These are phyloP conservation scores for Synergus umbraculus DNA, from an alignment of 2,888 invertebrate genomes.

Conservation along the genomic window DNA sequence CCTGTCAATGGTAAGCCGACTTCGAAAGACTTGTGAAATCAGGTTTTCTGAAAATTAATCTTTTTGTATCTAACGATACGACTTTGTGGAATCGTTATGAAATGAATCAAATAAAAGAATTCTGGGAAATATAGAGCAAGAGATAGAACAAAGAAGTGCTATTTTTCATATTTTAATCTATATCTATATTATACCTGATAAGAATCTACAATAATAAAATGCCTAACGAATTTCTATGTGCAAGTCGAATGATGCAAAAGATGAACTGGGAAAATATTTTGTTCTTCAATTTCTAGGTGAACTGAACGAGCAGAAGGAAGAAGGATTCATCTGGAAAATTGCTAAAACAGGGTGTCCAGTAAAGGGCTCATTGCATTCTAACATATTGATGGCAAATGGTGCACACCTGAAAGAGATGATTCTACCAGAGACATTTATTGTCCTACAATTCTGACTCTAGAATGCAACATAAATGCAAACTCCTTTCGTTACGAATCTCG, in stretches of 20 bases:
- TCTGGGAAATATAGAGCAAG: not conserved
- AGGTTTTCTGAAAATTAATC: conserved; percentile 41
- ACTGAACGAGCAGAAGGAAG: too few species aligned
- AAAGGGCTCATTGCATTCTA: not conserved
- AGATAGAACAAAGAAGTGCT: not conserved
- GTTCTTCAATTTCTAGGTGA: too few species aligned
- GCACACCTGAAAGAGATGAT: conserved; percentile 14
- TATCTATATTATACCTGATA: too few species aligned
- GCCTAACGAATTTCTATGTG: too few species aligned
- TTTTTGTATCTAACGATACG: conserved; percentile 27
- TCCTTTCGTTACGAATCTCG: conserved; percentile 29
- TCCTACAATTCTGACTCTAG: conserved; percentile 17
- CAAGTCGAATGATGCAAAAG: too few species aligned
- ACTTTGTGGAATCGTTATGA: conserved; percentile 35
- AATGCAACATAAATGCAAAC: conserved; percentile 28
- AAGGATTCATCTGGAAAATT: too few species aligned
- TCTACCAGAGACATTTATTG: conserved; percentile 30
- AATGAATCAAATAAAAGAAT: not conserved
- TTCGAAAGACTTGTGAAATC: conserved; percentile 27
- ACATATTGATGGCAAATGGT: conserved; percentile 9
- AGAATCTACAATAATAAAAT: too few species aligned
- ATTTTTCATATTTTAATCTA: not conserved
- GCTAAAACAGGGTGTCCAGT: too few species aligned
- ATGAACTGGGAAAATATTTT: too few species aligned
- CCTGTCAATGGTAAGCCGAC: conserved; percentile 28